phyloP scores from a whole-genome alignment of 2,797 vertebrate species.

The Anableps anableps region DNA sequence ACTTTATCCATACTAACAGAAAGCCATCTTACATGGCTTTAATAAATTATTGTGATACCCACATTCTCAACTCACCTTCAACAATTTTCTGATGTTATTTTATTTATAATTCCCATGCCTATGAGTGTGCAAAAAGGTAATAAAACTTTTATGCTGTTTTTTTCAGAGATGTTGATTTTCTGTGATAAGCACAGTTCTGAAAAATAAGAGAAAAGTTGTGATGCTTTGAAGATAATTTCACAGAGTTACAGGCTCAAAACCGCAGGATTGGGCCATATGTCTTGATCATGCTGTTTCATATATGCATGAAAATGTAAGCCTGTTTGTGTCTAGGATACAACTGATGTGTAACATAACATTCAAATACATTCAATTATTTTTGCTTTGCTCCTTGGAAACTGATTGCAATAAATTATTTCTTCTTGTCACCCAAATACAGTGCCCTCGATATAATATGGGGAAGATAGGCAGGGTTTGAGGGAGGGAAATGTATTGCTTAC shows the following conservation, averaged over 20 bases:
- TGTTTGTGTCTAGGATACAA: not conserved
- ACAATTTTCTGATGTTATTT: not conserved
- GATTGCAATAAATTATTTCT: constrained; percentile 42
- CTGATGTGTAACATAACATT: constrained; percentile 40
- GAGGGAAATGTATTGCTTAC: constrained; percentile 52
- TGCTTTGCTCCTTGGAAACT: constrained; percentile 41
- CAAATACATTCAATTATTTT: constrained; percentile 67
- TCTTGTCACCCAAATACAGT: constrained; percentile 46
- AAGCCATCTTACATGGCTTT: not conserved
- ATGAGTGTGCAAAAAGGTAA: not conserved
- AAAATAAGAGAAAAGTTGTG: not conserved
- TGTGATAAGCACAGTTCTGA: not conserved
- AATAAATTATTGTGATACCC: not conserved
- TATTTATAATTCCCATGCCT: not conserved
- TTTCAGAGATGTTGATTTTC: not conserved
- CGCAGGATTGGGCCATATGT: constrained; percentile 11
- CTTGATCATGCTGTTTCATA: constrained; percentile 20
- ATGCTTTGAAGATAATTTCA: not conserved
- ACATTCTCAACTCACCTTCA: not conserved
- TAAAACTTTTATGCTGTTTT: not conserved
- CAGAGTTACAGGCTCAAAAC: constrained; percentile 1
- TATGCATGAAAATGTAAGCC: constrained; percentile 22
- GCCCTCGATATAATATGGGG: constrained; percentile 38
- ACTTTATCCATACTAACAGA: not conserved
- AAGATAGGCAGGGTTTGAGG: constrained; percentile 32